These are phyloP conservation scores for Delphinapterus leucas DNA, from an alignment of 2,113 vertebrate species.

Conservation along the genomic window DNA sequence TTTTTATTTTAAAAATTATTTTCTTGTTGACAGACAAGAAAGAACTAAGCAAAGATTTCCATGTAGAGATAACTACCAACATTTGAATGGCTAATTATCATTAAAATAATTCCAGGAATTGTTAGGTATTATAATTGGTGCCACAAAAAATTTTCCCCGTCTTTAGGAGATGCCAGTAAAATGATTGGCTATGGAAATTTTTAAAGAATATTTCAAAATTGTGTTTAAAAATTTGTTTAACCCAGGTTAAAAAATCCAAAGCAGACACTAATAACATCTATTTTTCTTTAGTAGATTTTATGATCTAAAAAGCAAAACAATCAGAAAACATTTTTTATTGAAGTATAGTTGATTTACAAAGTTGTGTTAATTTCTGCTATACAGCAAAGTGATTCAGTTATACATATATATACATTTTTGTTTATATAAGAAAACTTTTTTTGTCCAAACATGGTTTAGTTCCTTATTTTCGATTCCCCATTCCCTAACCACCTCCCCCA, in stretches of 20 bases:
- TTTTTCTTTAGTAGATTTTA: background rate
- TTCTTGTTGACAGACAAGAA: background rate
- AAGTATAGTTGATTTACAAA: background rate
- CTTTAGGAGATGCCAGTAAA: background rate
- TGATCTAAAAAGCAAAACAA: background rate
- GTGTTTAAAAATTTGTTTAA: background rate
- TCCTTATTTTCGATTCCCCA: background rate
- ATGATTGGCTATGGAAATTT: background rate
- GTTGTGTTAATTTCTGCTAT: background rate
- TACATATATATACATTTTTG: background rate
- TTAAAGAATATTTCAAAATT: background rate
- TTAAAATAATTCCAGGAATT: background rate
- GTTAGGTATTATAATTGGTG: background rate
- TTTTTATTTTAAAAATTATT: slow-evolving; percentile 5
- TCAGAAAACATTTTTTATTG: background rate
- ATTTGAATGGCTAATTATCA: background rate
- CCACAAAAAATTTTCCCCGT: background rate
- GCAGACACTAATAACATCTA: background rate
- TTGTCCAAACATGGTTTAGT: background rate
- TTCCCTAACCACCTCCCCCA: background rate
- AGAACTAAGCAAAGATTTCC: background rate
- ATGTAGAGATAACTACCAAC: background rate
- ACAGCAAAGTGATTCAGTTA: background rate
- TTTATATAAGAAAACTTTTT: background rate
- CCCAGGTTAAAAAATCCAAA: background rate